Percentiles rank a stretch among this genome's conserved stretches.
phyloP scores from a whole-genome alignment of 1,140 invertebrate species.

The Solenopsis invicta region DNA sequence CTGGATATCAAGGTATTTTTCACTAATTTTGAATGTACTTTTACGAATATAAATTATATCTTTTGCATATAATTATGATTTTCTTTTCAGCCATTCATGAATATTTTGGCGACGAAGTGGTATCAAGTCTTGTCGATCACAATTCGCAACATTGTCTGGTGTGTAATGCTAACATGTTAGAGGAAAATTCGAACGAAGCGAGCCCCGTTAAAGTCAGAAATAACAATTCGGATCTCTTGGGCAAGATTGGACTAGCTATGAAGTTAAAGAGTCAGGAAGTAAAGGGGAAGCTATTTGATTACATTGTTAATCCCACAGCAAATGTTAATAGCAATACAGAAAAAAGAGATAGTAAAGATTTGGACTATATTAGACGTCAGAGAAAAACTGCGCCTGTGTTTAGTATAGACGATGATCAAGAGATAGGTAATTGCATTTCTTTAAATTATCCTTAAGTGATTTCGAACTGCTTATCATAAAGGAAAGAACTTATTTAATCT shows the following conservation, averaged over 20 bases:
- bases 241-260: slow-evolving; percentile 93
- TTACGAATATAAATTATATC: slow-evolving; percentile 35
- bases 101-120: slow-evolving; percentile 93
- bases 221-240: slow-evolving; percentile 90
- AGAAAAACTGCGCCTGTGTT: slow-evolving; percentile 97
- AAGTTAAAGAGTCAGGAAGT: slow-evolving; percentile 96
- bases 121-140: slow-evolving; percentile 94
- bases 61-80: background rate
- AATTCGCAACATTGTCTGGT: slow-evolving; percentile 93
- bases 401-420: slow-evolving; percentile 97
- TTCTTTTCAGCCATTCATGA: slow-evolving; percentile 91
- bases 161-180: slow-evolving; percentile 89
- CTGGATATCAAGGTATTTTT: slow-evolving; percentile 93
- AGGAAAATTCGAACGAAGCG: slow-evolving; percentile 84
- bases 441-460: background rate
- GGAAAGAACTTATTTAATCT: background rate
- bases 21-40: slow-evolving; percentile 31
- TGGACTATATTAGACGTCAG: slow-evolving; percentile 94
- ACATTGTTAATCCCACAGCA: slow-evolving; percentile 95
- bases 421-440: slow-evolving; percentile 83
- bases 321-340: slow-evolving; percentile 87
- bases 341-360: slow-evolving; percentile 92
- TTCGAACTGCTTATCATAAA: background rate
- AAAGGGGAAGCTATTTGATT: slow-evolving; percentile 97
- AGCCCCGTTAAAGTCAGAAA: slow-evolving; percentile 84